Percentiles rank a stretch among this genome's conserved stretches.
Evolutionary conservation across 2,797 vertebrate genomes (phyloP).

Genomic region (Oreochromis grahami): DNA sequence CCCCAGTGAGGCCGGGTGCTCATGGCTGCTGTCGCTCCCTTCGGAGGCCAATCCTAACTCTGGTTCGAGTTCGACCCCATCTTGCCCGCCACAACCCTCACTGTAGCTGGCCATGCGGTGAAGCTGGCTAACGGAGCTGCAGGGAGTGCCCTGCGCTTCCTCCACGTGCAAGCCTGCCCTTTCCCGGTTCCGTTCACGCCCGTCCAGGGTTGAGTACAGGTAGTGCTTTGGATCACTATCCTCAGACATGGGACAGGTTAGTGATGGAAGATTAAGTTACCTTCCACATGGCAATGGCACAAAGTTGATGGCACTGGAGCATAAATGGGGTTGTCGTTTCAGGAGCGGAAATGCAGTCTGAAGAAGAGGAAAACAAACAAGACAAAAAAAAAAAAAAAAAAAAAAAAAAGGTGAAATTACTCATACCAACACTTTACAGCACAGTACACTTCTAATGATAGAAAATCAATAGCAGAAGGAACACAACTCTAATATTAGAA

Average conservation of each 20-base stretch:
- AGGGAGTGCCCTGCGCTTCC: conserved; percentile 45
- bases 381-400: not conserved
- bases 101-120: conserved; percentile 77
- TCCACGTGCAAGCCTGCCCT: conserved; percentile 48
- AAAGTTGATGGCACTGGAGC: not conserved
- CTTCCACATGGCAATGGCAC: conserved; percentile 35
- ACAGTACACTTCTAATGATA: not conserved
- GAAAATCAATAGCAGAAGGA: not conserved
- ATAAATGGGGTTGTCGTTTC: not conserved
- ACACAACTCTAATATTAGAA: not conserved
- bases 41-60: conserved; percentile 72
- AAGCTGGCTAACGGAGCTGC: conserved; percentile 59
- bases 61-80: conserved; percentile 45
- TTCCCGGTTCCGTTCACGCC: conserved; percentile 29
- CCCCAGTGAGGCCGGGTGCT: conserved; percentile 36
- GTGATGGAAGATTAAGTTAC: conserved; percentile 6
- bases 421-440: not conserved
- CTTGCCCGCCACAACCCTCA: conserved; percentile 52
- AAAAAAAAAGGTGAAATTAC: not conserved
- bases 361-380: not conserved
- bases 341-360: conserved; percentile 3
- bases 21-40: conserved; percentile 74
- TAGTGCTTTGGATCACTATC: conserved; percentile 54
- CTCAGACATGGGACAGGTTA: conserved; percentile 57
- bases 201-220: conserved; percentile 64